Conservation (phyloP, 1,140 invertebrate species). For the Drosophila rhopaloa region DNA sequence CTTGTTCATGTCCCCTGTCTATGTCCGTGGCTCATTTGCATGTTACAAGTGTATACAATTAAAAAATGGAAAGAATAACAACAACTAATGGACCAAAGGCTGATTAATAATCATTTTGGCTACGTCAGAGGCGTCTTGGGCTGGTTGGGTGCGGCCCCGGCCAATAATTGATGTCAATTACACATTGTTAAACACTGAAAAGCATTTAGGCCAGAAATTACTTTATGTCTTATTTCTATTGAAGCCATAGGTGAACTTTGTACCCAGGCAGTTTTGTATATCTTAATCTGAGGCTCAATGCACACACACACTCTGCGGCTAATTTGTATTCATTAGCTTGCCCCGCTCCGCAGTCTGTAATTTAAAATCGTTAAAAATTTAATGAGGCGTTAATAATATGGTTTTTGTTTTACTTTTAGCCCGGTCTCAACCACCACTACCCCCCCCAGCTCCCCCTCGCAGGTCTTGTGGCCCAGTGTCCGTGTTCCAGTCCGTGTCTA, state of each 20-base stretch:
- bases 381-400: constrained; percentile 83
- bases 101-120: constrained; percentile 61
- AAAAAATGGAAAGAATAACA: constrained; percentile 45
- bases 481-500: constrained; percentile 10
- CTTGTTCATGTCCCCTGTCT: constrained; percentile 35
- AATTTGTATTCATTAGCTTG: constrained; percentile 81
- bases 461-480: constrained; percentile 1
- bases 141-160: constrained; percentile 8
- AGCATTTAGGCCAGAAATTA: constrained; percentile 56
- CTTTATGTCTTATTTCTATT: neutral
- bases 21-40: constrained; percentile 65
- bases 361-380: constrained; percentile 83
- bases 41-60: constrained; percentile 77
- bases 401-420: constrained; percentile 77
- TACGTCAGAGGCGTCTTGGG: constrained; percentile 17
- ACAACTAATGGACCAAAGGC: constrained; percentile 23
- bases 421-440: constrained; percentile 5
- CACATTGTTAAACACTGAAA: constrained; percentile 67
- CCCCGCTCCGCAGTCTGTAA: constrained; percentile 69
- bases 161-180: constrained; percentile 74
- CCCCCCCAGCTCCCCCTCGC: neutral
- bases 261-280: constrained; percentile 7
- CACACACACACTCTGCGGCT: constrained; percentile 56
- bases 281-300: constrained; percentile 32
- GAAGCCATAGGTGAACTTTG: constrained; percentile 16